phyloP scores from a whole-genome alignment of 2,797 vertebrate genomes.

The Anguilla pacifica region DNA sequence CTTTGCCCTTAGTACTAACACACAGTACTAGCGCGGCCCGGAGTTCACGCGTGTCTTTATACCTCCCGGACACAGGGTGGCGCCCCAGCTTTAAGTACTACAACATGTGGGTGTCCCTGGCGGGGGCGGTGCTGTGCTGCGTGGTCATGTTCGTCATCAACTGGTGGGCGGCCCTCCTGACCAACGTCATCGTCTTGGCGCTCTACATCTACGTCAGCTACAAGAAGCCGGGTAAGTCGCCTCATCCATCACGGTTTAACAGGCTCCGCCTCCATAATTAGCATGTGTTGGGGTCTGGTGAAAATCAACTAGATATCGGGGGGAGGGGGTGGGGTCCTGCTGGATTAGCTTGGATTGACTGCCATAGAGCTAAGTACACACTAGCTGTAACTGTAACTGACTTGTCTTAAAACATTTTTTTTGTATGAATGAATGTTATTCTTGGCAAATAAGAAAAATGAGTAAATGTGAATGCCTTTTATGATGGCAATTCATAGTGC shows the following conservation, averaged over 20 bases:
- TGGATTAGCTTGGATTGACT: background rate
- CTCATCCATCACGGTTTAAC: background rate
- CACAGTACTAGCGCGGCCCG: background rate
- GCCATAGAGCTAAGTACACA: background rate
- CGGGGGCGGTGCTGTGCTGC: constrained; percentile 91
- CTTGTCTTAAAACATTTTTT: background rate
- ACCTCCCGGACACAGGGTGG: constrained; percentile 80
- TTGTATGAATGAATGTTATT: background rate
- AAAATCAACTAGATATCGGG: too few species aligned
- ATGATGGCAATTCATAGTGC: background rate
- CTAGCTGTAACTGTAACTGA: background rate
- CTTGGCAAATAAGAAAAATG: background rate
- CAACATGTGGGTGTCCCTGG: constrained; percentile 98
- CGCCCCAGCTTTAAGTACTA: constrained; percentile 98
- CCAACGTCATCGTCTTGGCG: constrained; percentile 92
- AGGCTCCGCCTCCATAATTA: too few species aligned
- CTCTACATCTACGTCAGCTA: constrained; percentile 98
- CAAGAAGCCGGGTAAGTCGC: constrained; percentile 90
- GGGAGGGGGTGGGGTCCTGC: too few species aligned
- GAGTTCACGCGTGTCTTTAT: background rate
- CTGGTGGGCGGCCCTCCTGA: constrained; percentile 95
- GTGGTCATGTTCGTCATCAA: constrained; percentile 99
- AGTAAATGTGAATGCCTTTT: background rate
- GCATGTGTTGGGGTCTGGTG: too few species aligned
- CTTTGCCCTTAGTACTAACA: background rate